These are phyloP conservation scores for Spisula solida DNA, from an alignment of 2,888 invertebrate species.

Conservation along the genomic window DNA sequence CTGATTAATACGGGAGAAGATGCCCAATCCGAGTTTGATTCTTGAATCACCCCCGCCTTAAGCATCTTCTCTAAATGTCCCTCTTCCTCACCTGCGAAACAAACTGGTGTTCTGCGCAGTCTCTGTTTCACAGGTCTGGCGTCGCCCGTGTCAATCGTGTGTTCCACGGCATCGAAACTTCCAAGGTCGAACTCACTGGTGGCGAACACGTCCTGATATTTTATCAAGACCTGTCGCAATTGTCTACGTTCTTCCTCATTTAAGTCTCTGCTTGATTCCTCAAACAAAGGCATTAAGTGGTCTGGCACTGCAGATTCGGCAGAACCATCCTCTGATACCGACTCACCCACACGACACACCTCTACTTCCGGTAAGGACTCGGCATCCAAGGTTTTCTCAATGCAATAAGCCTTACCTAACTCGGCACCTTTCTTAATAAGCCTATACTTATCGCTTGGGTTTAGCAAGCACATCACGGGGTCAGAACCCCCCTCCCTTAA, in stretches of 20 bases:
- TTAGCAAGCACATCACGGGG: slow-evolving; percentile 40
- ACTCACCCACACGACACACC: not conserved
- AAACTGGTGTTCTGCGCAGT: slow-evolving; percentile 32
- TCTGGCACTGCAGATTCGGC: not conserved
- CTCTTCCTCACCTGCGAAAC: slow-evolving; percentile 20
- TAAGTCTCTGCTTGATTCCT: not conserved
- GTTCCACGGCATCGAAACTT: not conserved
- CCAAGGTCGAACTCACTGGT: not conserved
- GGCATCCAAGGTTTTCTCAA: too few relatives aligned
- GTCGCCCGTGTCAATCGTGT: not conserved
- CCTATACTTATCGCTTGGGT: slow-evolving; percentile 31
- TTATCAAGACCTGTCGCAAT: not conserved
- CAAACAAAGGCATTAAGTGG: not conserved
- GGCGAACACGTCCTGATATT: not conserved
- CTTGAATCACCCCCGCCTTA: slow-evolving; percentile 29
- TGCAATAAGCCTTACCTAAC: not conserved
- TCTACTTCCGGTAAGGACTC: too few relatives aligned
- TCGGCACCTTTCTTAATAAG: not conserved
- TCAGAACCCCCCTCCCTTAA: not conserved
- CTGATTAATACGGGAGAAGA: slow-evolving; percentile 14
- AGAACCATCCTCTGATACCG: not conserved
- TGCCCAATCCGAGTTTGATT: not conserved
- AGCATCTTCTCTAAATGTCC: slow-evolving; percentile 7
- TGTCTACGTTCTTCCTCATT: not conserved
- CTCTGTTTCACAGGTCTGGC: slow-evolving; percentile 32